Evolutionary conservation across 2,888 invertebrate genomes (phyloP), one percentile per base, ranked within the genome.

Genomic region (Acrocyrtus sp.): DNA sequence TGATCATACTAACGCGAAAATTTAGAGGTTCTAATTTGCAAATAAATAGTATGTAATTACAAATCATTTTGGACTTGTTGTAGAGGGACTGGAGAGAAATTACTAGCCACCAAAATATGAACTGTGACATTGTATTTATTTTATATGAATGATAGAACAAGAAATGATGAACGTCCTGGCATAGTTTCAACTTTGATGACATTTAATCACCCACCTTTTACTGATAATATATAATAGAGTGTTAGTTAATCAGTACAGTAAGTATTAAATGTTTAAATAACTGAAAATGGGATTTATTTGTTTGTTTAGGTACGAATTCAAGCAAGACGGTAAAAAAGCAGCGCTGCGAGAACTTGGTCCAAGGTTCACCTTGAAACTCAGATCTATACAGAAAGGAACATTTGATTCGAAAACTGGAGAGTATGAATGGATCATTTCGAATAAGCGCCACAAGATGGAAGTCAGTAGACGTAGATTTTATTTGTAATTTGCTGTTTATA

Each of bases 351-450:
- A 99, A 85, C 85, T 99, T n/a, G 99, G 99, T 0, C 99, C 99
- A 0, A 87, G 98, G 79, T 99, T 99, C 85, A 99, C 99, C 0
- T 85, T 99, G 41, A 94, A 94, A 84, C 86, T 99, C 76, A 88
- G 93, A 75, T 97, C 96, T 0, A 85, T 99, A 50, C 99, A 99
- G 84, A 94, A 95, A 83, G 99, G 99, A 57, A 95, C 96, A 0
- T 99, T 99, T 85, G 96, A 98, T 85, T 94, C 96, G 56, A 96
- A 97, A 85, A 92, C 90, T 82, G 99, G 98, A 0, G 96, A 99
- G 84, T 99, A 93, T 84, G 94, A 97, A 84, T 99, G 98, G 97
- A 92, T 96, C 79, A 91, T 93, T 81, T 90, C 91, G 65, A 94
- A 95, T 76, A 90, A 95, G 84, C 87, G 98, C 22, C 97, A 98